Evolutionary conservation across 2,113 vertebrate genomes (phyloP).

Genomic region (Zapornia atra): DNA sequence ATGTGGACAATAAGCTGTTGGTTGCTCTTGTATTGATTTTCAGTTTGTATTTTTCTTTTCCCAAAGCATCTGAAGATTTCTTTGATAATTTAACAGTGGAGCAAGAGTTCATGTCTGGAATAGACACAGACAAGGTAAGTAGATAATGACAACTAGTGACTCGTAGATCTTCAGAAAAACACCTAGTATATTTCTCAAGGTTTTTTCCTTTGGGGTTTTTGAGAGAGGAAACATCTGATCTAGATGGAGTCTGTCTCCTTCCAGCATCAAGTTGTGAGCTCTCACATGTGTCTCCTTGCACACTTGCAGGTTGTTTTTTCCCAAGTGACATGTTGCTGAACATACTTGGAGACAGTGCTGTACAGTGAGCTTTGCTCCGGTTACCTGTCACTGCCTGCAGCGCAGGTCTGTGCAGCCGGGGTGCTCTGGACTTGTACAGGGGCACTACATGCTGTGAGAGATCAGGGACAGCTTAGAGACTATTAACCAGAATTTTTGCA

Average conservation of each 20-base stretch:
- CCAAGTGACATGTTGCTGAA: not conserved
- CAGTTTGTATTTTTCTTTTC: not conserved
- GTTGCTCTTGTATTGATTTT: slow-evolving; percentile 3
- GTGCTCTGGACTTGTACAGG: not conserved
- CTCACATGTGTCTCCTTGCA: not conserved
- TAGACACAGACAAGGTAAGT: slow-evolving; percentile 97
- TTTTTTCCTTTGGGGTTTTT: not conserved
- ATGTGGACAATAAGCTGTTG: not conserved
- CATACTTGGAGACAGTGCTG: not conserved
- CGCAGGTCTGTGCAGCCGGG: no score
- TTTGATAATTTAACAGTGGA: slow-evolving; percentile 98
- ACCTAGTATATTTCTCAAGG: fast-evolving
- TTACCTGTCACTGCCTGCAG: not conserved
- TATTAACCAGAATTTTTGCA: not conserved
- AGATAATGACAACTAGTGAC: not conserved
- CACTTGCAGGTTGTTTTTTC: no score
- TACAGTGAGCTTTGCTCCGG: not conserved
- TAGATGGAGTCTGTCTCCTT: not conserved
- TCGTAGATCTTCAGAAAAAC: fast-evolving
- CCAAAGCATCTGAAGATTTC: slow-evolving; percentile 96
- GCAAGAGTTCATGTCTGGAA: slow-evolving; percentile 98
- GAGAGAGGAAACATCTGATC: not conserved
- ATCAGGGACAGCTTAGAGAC: not conserved
- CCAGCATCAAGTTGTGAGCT: not conserved
- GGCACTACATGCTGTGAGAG: not conserved